phyloP scores from a whole-genome alignment of 2,888 invertebrate species.

The Drosophila yooni region DNA sequence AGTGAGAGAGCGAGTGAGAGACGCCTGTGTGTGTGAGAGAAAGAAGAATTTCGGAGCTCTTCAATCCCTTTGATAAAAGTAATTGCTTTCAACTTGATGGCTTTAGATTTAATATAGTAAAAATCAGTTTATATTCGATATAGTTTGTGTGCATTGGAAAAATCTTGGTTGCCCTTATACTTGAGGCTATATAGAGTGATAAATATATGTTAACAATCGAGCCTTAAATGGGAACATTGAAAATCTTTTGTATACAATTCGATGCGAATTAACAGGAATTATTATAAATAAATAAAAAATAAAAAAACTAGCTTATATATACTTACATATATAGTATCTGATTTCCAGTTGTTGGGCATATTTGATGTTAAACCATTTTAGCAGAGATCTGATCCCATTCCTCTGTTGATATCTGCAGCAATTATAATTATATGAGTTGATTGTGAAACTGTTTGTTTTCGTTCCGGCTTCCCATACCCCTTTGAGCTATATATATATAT shows the following conservation, averaged over 20 bases:
- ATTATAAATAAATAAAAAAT: not conserved
- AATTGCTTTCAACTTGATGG: conserved; percentile 26
- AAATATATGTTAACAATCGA: not conserved
- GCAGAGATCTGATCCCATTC: too few relatives aligned
- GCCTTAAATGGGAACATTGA: not conserved
- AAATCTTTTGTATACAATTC: not conserved
- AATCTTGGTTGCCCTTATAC: not conserved
- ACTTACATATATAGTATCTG: not conserved
- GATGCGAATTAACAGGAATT: not conserved
- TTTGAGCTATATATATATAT: not conserved
- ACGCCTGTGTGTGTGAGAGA: not conserved
- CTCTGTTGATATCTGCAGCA: not conserved
- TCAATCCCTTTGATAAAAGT: conserved; percentile 21
- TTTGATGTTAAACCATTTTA: not conserved
- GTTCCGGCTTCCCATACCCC: conserved; percentile 4
- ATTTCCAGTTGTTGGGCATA: not conserved
- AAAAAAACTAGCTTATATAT: not conserved
- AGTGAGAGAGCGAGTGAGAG: not conserved
- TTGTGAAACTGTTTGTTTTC: conserved; percentile 12
- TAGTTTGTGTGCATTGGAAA: not conserved
- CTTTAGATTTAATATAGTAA: not conserved
- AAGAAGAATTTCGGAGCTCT: not conserved
- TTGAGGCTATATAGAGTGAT: not conserved
- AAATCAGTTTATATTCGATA: not conserved
- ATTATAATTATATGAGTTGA: conserved; percentile 11